Percentiles rank a stretch among this genome's conserved stretches.
Conservation (phyloP, 2,113 vertebrate species). For the Megaceryle maxima region DNA sequence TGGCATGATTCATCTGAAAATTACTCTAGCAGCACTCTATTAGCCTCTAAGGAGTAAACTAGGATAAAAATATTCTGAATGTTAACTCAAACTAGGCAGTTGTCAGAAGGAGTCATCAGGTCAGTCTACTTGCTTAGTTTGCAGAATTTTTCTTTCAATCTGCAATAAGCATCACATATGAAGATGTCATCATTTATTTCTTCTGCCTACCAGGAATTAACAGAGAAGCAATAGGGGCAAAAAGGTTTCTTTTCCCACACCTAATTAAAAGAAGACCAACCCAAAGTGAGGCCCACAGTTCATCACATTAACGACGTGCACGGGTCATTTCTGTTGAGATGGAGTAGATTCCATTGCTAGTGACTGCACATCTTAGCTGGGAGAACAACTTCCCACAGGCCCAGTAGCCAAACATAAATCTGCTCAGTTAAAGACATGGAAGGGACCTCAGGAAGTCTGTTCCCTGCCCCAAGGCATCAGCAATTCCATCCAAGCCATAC, state of each 20-base stretch:
- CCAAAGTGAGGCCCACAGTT: background rate
- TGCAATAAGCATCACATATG: background rate
- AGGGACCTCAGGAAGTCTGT: background rate
- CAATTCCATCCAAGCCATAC: background rate
- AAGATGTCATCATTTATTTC: background rate
- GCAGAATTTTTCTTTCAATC: slow-evolving; percentile 36
- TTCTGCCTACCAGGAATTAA: background rate
- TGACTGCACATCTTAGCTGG: background rate
- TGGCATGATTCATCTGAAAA: slow-evolving; percentile 65
- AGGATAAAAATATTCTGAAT: slow-evolving; percentile 55
- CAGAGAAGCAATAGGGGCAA: background rate
- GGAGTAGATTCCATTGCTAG: background rate
- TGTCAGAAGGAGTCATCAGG: slow-evolving; percentile 12
- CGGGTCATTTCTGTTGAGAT: background rate
- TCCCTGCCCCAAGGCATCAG: background rate
- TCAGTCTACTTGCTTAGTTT: slow-evolving; percentile 30
- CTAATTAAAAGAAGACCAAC: background rate
- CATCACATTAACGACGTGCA: accelerated
- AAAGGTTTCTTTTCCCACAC: background rate
- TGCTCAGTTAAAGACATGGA: background rate
- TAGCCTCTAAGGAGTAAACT: slow-evolving; percentile 62
- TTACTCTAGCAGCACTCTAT: slow-evolving; percentile 58
- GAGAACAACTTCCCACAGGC: background rate
- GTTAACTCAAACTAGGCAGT: slow-evolving; percentile 42
- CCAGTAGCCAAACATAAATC: background rate